Evolutionary conservation across 2,797 vertebrate genomes (phyloP).

Genomic region (Anguilla pacifica): DNA sequence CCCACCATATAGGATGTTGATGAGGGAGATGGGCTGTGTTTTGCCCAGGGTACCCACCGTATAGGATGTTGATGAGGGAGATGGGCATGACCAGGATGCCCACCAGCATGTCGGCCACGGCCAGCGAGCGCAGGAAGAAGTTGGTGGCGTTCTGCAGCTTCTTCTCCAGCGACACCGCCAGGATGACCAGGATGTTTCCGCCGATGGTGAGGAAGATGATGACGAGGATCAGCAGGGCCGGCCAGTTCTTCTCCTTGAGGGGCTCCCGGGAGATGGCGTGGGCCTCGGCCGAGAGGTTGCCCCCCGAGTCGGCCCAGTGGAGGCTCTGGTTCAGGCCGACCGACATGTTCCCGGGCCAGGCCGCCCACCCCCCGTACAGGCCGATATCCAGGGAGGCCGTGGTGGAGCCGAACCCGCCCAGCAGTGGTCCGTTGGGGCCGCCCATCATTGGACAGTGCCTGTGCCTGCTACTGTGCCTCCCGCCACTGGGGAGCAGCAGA

Average conservation of each 20-base stretch:
- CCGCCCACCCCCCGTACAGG: conserved; percentile 67
- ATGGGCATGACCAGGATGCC: conserved; percentile 96
- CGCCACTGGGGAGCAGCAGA: conserved; percentile 37
- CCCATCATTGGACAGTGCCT: conserved; percentile 61
- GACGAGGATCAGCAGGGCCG: conserved; percentile 85
- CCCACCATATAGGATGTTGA: conserved; percentile 89
- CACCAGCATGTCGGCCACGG: conserved; percentile 94
- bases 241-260: conserved; percentile 86
- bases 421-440: conserved; percentile 63
- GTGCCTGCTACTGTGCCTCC: conserved; percentile 22
- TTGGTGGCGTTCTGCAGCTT: conserved; percentile 97
- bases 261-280: conserved; percentile 54
- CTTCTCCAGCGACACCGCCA: conserved; percentile 94
- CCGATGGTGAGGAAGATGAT: conserved; percentile 91
- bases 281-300: conserved; percentile 58
- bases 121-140: conserved; percentile 94
- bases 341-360: conserved; percentile 75
- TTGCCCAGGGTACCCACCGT: conserved; percentile 78
- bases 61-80: conserved; percentile 90
- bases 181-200: conserved; percentile 93
- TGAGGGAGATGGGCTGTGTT: conserved; percentile 91
- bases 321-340: conserved; percentile 79
- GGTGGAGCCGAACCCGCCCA: conserved; percentile 71
- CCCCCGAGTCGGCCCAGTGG: conserved; percentile 49
- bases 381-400: conserved; percentile 73